phyloP scores from a whole-genome alignment of 1,140 invertebrate genomes.

The Pseudomyrmex sp. region DNA sequence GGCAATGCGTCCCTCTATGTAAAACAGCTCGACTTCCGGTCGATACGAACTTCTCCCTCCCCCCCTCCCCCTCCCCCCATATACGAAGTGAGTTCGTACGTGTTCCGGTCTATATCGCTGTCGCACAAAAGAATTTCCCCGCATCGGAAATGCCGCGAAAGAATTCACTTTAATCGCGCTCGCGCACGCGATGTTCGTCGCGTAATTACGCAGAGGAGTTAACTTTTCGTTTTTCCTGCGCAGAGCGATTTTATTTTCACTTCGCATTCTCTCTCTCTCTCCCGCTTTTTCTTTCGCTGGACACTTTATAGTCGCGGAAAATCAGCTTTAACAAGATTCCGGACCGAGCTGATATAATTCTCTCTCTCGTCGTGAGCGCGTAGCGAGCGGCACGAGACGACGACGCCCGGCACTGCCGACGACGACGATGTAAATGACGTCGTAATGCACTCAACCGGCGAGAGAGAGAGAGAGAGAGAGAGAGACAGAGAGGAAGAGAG shows the following conservation, averaged over 20 bases:
- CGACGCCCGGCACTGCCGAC: slow-evolving; percentile 1
- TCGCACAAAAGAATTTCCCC: slow-evolving; percentile 28
- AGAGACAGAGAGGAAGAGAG: slow-evolving; percentile 41
- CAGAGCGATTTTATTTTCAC: slow-evolving; percentile 31
- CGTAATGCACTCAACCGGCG: slow-evolving; percentile 51
- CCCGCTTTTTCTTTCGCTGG: neutral
- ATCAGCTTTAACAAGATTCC: slow-evolving; percentile 57
- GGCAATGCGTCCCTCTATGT: slow-evolving; percentile 66
- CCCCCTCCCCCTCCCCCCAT: too few relatives aligned
- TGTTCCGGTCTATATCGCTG: slow-evolving; percentile 5
- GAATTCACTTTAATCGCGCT: slow-evolving; percentile 21
- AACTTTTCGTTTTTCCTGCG: neutral
- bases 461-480: neutral
- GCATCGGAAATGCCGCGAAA: neutral
- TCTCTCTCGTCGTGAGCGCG: slow-evolving; percentile 9
- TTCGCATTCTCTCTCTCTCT: slow-evolving; percentile 8
- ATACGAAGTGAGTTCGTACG: neutral
- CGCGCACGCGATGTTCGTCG: neutral
- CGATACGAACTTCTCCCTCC: slow-evolving; percentile 26
- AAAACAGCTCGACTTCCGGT: slow-evolving; percentile 67
- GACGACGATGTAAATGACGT: slow-evolving; percentile 51
- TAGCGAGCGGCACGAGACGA: slow-evolving; percentile 25
- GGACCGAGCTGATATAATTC: slow-evolving; percentile 45
- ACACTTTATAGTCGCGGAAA: slow-evolving; percentile 51
- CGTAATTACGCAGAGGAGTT: slow-evolving; percentile 16